These are phyloP conservation scores for Ypsolopha sequella DNA, from an alignment of 2,888 invertebrate species.

Conservation along the genomic window DNA sequence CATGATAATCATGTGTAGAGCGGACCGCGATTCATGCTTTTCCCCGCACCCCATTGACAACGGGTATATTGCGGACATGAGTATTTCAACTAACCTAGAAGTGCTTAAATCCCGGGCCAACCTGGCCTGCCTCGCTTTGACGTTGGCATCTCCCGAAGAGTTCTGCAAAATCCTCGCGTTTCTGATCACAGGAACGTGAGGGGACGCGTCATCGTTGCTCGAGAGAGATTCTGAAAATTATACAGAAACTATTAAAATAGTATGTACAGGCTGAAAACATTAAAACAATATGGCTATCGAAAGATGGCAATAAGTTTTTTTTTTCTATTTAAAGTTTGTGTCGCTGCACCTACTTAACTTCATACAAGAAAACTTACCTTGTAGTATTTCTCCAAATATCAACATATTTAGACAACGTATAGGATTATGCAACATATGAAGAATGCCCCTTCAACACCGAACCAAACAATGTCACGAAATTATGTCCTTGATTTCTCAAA, in stretches of 20 bases:
- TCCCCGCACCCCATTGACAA: background rate
- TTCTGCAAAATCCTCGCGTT: slow-evolving; percentile 28
- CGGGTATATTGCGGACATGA: background rate
- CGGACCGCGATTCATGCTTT: too few relatives aligned
- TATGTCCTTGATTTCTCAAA: too few relatives aligned
- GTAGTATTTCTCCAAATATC: too few relatives aligned
- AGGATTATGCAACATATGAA: too few relatives aligned
- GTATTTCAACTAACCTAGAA: slow-evolving; percentile 33
- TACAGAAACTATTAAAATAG: background rate
- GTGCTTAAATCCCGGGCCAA: slow-evolving; percentile 56
- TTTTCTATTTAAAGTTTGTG: too few relatives aligned
- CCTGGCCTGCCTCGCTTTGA: slow-evolving; percentile 57
- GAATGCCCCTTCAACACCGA: too few relatives aligned
- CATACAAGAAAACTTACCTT: too few relatives aligned
- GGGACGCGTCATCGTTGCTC: slow-evolving; percentile 51
- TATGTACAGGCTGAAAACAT: background rate
- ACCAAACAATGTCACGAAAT: too few relatives aligned
- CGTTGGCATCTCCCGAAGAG: slow-evolving; percentile 49
- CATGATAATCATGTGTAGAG: too few relatives aligned
- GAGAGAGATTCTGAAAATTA: slow-evolving; percentile 44
- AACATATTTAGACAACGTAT: too few relatives aligned
- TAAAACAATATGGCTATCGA: background rate
- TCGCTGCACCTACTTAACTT: background rate
- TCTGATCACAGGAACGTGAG: slow-evolving; percentile 58
- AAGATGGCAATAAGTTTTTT: too few relatives aligned